Conservation (phyloP, 2,888 invertebrate species). For the Cancer borealis region DNA sequence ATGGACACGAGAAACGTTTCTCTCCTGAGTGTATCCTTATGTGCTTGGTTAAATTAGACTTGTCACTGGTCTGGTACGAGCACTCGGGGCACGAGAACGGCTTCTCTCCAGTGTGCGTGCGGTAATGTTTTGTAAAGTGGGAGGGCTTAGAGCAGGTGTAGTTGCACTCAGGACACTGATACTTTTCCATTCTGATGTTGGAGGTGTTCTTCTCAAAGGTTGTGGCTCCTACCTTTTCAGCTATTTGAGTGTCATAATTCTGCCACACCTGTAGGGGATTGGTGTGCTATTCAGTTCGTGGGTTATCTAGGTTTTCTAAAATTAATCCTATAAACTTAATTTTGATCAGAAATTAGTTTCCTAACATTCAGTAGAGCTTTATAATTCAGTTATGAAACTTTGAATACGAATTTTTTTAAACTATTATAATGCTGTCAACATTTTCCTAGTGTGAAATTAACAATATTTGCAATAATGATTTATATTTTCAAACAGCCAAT, state of each 20-base stretch:
- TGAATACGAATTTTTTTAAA: not conserved
- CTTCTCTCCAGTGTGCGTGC: conserved; percentile 67
- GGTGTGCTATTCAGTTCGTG: conserved; percentile 55
- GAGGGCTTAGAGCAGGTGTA: conserved; percentile 58
- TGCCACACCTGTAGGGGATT: conserved; percentile 67
- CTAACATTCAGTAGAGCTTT: not conserved
- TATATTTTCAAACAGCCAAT: not conserved
- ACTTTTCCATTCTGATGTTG: conserved; percentile 44
- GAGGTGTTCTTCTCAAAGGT: conserved; percentile 43
- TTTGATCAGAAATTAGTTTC: not conserved
- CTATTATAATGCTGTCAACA: not conserved
- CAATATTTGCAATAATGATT: not conserved
- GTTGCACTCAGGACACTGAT: conserved; percentile 61
- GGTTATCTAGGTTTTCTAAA: not conserved
- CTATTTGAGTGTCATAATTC: conserved; percentile 65
- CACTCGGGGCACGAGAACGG: conserved; percentile 58
- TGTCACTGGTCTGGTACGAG: conserved; percentile 61
- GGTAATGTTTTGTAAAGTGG: conserved; percentile 60
- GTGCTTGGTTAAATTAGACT: conserved; percentile 60
- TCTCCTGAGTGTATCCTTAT: conserved; percentile 61
- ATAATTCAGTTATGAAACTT: not conserved
- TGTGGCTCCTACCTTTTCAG: conserved; percentile 57
- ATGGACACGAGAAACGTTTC: conserved; percentile 61
- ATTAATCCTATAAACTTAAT: not conserved
- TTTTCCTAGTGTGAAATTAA: no score